These are phyloP conservation scores for Aphyosemion australe DNA, from an alignment of 2,113 vertebrate genomes.

Conservation along the genomic window DNA sequence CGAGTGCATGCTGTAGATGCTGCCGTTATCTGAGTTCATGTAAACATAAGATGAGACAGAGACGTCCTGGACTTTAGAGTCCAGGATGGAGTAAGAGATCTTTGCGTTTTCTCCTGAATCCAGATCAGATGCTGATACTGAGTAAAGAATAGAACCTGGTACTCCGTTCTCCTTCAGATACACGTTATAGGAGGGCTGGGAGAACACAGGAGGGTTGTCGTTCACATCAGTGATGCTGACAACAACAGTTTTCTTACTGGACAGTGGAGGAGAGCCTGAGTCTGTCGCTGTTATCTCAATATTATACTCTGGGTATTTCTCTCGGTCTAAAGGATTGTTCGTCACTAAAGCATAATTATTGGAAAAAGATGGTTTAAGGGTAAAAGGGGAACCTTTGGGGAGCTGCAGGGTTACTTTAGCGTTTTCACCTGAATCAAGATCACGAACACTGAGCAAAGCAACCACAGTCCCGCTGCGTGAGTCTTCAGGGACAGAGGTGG, in stretches of 20 bases:
- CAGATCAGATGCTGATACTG: conserved; percentile 77
- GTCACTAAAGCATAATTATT: conserved; percentile 86
- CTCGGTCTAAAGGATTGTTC: conserved; percentile 78
- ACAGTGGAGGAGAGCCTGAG: conserved; percentile 80
- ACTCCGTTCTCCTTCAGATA: conserved; percentile 64
- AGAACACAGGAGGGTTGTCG: conserved; percentile 80
- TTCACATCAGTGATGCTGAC: conserved; percentile 86
- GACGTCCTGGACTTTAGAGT: conserved; percentile 73
- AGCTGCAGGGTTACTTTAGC: conserved; percentile 55
- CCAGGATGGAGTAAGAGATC: conserved; percentile 73
- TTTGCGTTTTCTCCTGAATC: conserved; percentile 79
- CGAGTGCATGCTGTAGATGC: conserved; percentile 74
- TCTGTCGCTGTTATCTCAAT: conserved; percentile 82
- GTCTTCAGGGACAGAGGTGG: conserved; percentile 59
- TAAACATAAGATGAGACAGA: conserved; percentile 80
- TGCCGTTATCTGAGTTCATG: conserved; percentile 80
- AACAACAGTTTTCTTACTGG: conserved; percentile 71
- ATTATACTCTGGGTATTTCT: conserved; percentile 73
- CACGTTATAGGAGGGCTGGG: conserved; percentile 82
- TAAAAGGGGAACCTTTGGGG: conserved; percentile 71
- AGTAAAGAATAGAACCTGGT: conserved; percentile 60
- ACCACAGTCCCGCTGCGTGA: conserved; percentile 56
- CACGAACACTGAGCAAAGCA: conserved; percentile 63
- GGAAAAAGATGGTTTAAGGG: conserved; percentile 74
- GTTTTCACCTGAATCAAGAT: conserved; percentile 63